Evolutionary conservation across 2,113 vertebrate species (phyloP).

Genomic region (Phylloscopus whistleri): DNA sequence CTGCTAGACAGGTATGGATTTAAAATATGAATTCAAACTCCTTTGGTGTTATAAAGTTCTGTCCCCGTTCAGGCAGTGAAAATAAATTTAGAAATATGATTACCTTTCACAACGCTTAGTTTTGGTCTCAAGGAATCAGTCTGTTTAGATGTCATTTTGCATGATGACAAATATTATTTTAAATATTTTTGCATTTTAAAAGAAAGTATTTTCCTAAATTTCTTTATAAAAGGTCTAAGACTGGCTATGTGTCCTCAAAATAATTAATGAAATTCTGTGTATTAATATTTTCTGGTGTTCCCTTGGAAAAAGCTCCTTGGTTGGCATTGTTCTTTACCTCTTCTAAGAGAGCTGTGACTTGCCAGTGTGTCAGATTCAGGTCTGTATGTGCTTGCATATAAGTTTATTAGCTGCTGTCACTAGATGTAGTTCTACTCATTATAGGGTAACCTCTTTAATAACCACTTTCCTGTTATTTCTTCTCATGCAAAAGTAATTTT

Average conservation of each 20-base stretch:
- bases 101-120: not conserved
- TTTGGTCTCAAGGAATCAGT: not conserved
- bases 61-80: fast-evolving
- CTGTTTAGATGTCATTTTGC: not conserved
- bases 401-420: not conserved
- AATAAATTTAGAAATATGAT: not conserved
- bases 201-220: not conserved
- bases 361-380: not conserved
- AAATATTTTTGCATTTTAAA: not conserved
- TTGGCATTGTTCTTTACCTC: not conserved
- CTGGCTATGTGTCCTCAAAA: not conserved
- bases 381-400: not conserved
- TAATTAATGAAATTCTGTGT: not conserved
- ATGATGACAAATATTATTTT: not conserved
- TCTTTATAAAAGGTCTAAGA: not conserved
- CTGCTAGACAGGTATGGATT: not conserved
- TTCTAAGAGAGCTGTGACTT: not conserved
- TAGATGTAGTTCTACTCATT: not conserved
- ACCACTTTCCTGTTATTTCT: not conserved
- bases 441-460: not conserved
- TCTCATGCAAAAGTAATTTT: not conserved
- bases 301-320: not conserved
- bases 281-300: not conserved
- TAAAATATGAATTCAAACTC: not conserved
- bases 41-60: not conserved